phyloP scores from a whole-genome alignment of 2,113 vertebrate genomes.

The Cinclus cinclus region DNA sequence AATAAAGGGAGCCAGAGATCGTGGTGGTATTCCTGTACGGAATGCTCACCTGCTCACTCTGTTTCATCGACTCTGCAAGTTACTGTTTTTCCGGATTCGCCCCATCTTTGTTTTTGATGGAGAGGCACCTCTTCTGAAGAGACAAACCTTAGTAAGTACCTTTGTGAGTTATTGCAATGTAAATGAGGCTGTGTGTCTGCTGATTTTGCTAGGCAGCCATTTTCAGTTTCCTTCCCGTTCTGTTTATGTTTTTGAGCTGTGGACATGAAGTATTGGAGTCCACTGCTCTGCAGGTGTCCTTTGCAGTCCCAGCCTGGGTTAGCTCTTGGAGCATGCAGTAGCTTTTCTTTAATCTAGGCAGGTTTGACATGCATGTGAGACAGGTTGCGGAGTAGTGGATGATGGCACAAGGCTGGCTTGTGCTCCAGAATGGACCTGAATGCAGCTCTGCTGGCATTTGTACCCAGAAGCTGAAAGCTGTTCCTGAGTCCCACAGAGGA shows the following conservation, averaged over 20 bases:
- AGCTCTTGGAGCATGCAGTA: not conserved
- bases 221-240: not conserved
- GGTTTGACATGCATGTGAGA: not conserved
- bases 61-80: constrained; percentile 93
- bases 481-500: not conserved
- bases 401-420: not conserved
- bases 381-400: not conserved
- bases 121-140: constrained; percentile 92
- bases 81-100: constrained; percentile 93
- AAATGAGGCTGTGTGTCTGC: not conserved
- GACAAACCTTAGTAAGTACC: constrained; percentile 88
- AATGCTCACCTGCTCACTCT: constrained; percentile 95
- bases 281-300: not conserved
- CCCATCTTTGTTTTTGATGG: constrained; percentile 97
- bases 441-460: not conserved
- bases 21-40: constrained; percentile 80
- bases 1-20: constrained; percentile 90
- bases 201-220: not conserved
- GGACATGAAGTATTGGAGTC: not conserved
- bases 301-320: not conserved
- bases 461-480: not conserved
- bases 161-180: not conserved
- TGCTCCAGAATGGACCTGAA: not conserved
- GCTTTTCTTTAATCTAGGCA: not conserved
- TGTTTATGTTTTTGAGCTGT: not conserved